Percentiles rank a stretch among this genome's conserved stretches.
These are phyloP conservation scores for Grus americana DNA, from an alignment of 2,113 vertebrate genomes.

Conservation along the genomic window DNA sequence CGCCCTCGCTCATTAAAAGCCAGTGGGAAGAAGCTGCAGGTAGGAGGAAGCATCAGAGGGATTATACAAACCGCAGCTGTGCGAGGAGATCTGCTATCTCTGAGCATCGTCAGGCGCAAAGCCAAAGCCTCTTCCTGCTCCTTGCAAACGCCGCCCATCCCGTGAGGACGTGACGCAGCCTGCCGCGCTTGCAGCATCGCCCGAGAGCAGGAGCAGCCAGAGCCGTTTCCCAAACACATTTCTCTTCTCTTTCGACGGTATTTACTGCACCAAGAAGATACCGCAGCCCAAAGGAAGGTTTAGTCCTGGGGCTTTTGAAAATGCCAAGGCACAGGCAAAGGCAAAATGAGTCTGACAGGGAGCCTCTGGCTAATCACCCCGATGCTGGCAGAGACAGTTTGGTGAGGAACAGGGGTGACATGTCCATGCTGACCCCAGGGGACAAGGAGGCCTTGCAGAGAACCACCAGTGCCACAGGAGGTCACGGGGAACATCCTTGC, in stretches of 20 bases:
- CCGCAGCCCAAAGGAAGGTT: not conserved
- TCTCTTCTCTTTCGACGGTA: not conserved
- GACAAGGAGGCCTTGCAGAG: not conserved
- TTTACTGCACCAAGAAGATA: not conserved
- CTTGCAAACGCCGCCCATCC: accelerated
- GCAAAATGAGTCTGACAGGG: not conserved
- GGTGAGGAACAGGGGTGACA: not conserved
- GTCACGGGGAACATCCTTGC: not conserved
- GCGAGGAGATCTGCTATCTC: not conserved
- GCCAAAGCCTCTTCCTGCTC: not conserved
- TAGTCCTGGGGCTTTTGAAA: not conserved
- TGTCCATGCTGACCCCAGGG: not conserved
- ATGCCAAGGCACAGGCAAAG: not conserved
- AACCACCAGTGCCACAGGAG: not conserved
- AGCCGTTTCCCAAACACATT: not conserved
- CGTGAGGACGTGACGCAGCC: accelerated
- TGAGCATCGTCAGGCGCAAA: not conserved
- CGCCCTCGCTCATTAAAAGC: not conserved
- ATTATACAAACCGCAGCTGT: not conserved
- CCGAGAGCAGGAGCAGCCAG: not conserved
- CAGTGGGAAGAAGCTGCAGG: slow-evolving; percentile 16
- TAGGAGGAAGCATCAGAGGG: slow-evolving; percentile 22
- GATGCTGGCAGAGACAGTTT: not conserved
- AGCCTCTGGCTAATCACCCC: not conserved
- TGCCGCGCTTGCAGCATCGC: not conserved